Percentiles rank a stretch among this genome's conserved stretches.
Conservation (phyloP, 2,797 vertebrate species). For the Spondyliosoma cantharus region DNA sequence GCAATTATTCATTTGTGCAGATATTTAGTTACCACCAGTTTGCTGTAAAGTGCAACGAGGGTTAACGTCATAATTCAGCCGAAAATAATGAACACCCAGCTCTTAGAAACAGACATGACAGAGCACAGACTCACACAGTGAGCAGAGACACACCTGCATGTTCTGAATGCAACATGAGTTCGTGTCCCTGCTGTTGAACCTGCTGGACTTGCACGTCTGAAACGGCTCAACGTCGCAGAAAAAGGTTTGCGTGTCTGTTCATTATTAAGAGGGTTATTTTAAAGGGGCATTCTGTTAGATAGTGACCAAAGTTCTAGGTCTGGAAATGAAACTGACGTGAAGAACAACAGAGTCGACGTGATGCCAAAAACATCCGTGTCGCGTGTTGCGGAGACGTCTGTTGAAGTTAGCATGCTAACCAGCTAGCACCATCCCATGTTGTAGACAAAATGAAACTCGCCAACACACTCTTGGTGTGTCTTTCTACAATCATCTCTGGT, state of each 20-base stretch:
- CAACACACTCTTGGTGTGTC: no score
- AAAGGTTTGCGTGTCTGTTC: background rate
- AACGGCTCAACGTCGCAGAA: background rate
- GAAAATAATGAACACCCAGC: background rate
- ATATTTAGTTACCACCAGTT: no score
- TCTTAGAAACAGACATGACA: background rate
- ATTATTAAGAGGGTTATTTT: background rate
- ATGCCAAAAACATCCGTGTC: no score
- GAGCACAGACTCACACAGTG: background rate
- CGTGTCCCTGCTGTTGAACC: background rate
- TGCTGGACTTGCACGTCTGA: background rate
- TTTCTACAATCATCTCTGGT: no score
- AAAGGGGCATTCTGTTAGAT: no score
- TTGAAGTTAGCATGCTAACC: no score
- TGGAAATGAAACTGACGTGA: no score
- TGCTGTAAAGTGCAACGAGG: background rate
- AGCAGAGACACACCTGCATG: background rate
- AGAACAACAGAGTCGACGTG: no score
- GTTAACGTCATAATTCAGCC: background rate
- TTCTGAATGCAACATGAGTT: background rate
- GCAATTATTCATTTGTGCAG: background rate
- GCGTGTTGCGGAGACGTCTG: no score
- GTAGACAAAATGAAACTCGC: no score
- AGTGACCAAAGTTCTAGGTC: no score
- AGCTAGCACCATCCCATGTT: no score